Evolutionary conservation across 2,888 invertebrate species (phyloP).

Genomic region (Oithona nana): DNA sequence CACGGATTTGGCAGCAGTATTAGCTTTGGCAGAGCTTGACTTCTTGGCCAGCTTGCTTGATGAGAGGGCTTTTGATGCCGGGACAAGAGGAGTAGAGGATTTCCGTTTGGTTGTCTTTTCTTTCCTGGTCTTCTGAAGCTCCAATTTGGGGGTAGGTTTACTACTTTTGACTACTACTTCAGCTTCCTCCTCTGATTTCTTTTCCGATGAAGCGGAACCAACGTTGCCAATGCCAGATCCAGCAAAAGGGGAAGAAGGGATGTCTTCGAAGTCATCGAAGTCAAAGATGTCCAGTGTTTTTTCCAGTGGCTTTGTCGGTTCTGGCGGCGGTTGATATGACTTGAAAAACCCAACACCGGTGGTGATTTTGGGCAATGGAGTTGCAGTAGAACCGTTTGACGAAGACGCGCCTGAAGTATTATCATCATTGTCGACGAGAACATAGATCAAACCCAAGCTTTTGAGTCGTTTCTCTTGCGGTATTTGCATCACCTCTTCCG

Average conservation of each 20-base stretch:
- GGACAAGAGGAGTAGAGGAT: neutral
- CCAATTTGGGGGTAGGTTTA: neutral
- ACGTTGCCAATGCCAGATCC: no score
- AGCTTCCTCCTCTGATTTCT: neutral
- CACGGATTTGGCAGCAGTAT: neutral
- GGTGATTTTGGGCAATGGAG: neutral
- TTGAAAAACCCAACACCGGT: neutral
- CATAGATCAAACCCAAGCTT: conserved; percentile 3
- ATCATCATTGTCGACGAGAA: neutral
- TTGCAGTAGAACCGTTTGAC: neutral
- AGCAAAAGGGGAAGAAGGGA: no score
- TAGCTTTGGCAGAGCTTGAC: neutral
- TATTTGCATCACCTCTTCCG: neutral
- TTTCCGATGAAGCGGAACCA: no score
- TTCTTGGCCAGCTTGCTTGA: neutral
- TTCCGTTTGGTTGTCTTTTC: neutral
- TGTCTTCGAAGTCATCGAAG: neutral
- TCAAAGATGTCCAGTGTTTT: neutral
- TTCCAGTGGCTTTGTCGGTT: neutral
- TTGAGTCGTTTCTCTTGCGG: neutral
- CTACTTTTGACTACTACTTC: neutral
- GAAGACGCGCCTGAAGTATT: neutral
- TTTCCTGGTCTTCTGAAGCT: neutral
- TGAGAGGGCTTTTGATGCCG: neutral
- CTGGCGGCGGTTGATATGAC: neutral